These are phyloP conservation scores for Choristoneura rosaceana DNA, from an alignment of 2,888 invertebrate genomes.

Conservation along the genomic window DNA sequence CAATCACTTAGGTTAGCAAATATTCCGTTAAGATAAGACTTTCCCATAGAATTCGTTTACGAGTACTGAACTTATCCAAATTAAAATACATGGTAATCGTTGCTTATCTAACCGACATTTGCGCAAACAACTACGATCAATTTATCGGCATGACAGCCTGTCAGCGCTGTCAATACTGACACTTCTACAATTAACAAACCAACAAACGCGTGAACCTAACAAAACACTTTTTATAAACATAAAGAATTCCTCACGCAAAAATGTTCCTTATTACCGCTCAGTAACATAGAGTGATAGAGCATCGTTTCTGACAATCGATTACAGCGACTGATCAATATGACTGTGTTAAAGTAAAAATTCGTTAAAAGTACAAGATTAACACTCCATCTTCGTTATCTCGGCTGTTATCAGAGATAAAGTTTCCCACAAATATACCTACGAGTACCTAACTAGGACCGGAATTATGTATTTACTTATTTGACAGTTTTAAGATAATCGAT, in stretches of 20 bases:
- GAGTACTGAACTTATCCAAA: conserved; percentile 59
- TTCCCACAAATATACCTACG: conserved; percentile 63
- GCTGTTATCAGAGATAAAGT: conserved; percentile 70
- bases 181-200: conserved; percentile 84
- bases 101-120: conserved; percentile 78
- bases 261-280: conserved; percentile 54
- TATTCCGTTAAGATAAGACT: conserved; percentile 58
- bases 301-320: conserved; percentile 28
- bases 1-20: conserved; percentile 20
- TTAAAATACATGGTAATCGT: conserved; percentile 79
- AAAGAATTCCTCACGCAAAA: conserved; percentile 52
- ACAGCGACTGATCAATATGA: conserved; percentile 27
- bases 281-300: conserved; percentile 44
- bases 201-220: conserved; percentile 69
- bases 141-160: conserved; percentile 81
- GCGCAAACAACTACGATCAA: conserved; percentile 83
- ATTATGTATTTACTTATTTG: conserved; percentile 73
- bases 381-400: conserved; percentile 80
- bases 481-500: conserved; percentile 68
- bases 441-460: conserved; percentile 67
- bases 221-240: conserved; percentile 61
- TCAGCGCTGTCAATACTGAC: conserved; percentile 79
- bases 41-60: conserved; percentile 60
- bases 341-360: conserved; percentile 63
- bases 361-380: conserved; percentile 81